Base-by-base conservation (phyloP, 1,140 invertebrate genomes). In the Papilio polytes region DNA sequence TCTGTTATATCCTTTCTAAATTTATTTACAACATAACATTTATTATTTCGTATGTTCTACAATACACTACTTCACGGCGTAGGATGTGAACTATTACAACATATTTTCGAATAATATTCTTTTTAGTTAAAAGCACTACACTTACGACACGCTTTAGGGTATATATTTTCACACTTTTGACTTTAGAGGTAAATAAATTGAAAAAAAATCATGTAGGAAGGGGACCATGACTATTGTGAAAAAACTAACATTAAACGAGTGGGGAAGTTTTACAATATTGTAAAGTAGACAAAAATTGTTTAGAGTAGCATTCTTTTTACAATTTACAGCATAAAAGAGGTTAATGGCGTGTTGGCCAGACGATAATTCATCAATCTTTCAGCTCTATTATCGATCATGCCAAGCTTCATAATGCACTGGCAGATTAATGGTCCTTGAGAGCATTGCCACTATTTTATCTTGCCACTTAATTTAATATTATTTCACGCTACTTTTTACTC, bases 361-460 rank as follows among this genome's bases (percentile, higher is more conserved):
- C 76, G 76, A 59, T 78, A 78, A 78, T 78, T 83, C 81, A 85
- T 85, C 78, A 85, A 85, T 85, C 84, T 83, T 81, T 20, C 56
- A 48, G 53, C 80, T 59, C 77, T 81, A 82, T 80, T 80, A 83
- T 84, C 80, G 84, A 85, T 85, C 84, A 85, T 82, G 80, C 81
- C 80, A 81, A 70, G 81, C 81, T 79, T 81, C 78, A 85, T 81
- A 85, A 83, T 83, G 84, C 80, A 85, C 73, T 73, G 56, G 72
- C 76, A 80, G 82, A 82, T 84, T 82, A 81, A 84, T 82, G 81
- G 80, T 84, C 44, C 78, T 56, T 78, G 76, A 78, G 76, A 78
- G 76, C 76, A 78, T 56, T 78, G 76, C 76, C 53, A 78, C 76
- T 78, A 48, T 41, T 41, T 41, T 41, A 41, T 41, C 36, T 41